phyloP scores from a whole-genome alignment of 2,113 vertebrate species.

The Onychostruthus taczanowskii region DNA sequence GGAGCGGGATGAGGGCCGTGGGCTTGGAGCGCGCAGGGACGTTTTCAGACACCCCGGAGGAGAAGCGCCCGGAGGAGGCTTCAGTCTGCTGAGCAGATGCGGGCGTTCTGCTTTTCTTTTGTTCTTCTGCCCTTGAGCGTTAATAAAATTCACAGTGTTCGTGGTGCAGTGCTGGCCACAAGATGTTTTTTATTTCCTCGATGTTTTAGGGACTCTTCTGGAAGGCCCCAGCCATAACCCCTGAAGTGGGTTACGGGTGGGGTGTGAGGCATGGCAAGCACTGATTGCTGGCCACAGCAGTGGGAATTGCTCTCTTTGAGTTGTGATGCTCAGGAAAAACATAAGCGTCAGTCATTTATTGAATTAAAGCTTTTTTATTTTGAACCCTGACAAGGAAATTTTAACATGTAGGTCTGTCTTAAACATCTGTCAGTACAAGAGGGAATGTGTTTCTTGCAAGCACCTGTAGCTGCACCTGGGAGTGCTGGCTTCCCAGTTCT shows the following conservation, averaged over 20 bases:
- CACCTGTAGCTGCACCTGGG: background rate
- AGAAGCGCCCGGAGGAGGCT: fast-evolving
- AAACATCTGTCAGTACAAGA: background rate
- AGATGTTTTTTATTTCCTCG: background rate
- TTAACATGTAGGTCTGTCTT: background rate
- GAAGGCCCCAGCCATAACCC: fast-evolving
- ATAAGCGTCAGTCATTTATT: fast-evolving
- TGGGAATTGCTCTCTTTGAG: fast-evolving
- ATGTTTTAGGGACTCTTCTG: fast-evolving
- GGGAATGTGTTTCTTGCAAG: background rate
- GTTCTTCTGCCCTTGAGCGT: background rate
- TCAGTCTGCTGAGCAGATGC: fast-evolving
- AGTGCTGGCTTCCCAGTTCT: background rate
- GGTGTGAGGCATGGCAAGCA: no score
- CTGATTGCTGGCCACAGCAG: background rate
- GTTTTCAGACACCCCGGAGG: fast-evolving
- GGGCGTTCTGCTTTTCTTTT: background rate
- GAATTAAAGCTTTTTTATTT: background rate
- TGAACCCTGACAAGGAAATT: background rate
- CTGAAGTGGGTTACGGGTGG: background rate
- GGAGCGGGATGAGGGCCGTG: fast-evolving
- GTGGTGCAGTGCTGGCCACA: background rate
- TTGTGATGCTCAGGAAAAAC: background rate
- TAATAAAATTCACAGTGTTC: background rate
- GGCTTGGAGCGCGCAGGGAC: fast-evolving